Evolutionary conservation across 2,113 vertebrate genomes (phyloP).

Genomic region (Ctenodactylus gundi): DNA sequence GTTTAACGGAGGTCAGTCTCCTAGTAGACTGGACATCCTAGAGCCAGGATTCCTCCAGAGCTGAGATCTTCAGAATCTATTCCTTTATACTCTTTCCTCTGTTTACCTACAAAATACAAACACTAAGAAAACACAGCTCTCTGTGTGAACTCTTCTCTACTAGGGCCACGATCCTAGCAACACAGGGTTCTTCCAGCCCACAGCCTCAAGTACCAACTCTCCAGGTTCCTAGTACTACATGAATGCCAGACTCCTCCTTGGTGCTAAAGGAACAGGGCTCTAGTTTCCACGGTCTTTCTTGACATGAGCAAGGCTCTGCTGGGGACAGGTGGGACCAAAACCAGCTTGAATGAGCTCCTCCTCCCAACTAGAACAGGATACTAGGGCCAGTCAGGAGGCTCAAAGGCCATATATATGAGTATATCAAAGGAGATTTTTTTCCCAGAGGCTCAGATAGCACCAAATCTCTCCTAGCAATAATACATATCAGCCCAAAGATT

Average conservation of each 20-base stretch:
- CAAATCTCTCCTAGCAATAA: background rate
- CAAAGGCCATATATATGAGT: background rate
- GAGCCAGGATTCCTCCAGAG: background rate
- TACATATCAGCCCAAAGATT: background rate
- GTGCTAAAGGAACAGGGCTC: background rate
- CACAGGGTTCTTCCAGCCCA: background rate
- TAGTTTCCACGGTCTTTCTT: background rate
- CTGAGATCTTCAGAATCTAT: background rate
- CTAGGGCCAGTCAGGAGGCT: background rate
- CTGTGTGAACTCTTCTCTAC: background rate
- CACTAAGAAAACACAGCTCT: background rate
- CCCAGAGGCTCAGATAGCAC: background rate
- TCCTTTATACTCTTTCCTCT: background rate
- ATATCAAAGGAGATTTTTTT: background rate
- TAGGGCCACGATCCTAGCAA: background rate
- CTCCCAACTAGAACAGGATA: background rate
- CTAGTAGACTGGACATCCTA: background rate
- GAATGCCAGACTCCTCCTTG: background rate
- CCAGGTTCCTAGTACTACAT: background rate
- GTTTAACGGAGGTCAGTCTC: slow-evolving; percentile 2
- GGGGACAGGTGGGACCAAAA: background rate
- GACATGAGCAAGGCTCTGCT: background rate
- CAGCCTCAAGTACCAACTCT: background rate
- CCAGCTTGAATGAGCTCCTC: background rate
- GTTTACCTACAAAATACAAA: background rate